Percentiles rank a stretch among this genome's conserved stretches.
phyloP scores from a whole-genome alignment of 2,797 vertebrate genomes.

The Moxostoma hubbsi region DNA sequence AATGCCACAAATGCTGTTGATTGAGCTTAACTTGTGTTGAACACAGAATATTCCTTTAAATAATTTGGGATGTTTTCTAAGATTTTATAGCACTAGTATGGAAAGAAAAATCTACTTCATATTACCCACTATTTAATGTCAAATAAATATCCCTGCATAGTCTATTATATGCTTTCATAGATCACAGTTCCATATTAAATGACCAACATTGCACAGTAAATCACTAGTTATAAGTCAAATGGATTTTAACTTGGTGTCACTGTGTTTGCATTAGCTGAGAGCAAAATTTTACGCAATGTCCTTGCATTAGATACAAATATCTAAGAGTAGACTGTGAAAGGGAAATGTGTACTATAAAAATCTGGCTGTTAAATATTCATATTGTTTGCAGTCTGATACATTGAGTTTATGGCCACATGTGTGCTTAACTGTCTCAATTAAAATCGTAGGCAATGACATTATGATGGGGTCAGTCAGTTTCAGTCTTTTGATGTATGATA shows the following conservation, averaged over 20 bases:
- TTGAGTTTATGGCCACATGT: conserved; percentile 33
- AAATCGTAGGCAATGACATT: background rate
- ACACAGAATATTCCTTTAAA: too few relatives aligned
- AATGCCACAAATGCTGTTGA: too few relatives aligned
- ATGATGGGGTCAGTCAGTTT: background rate
- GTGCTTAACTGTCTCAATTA: background rate
- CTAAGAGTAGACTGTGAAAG: conserved; percentile 5
- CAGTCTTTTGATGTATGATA: background rate
- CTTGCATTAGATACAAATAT: conserved; percentile 32
- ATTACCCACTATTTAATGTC: conserved; percentile 49
- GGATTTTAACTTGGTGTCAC: conserved; percentile 51
- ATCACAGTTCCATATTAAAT: conserved; percentile 41
- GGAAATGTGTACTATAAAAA: background rate
- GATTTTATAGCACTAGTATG: conserved; percentile 21
- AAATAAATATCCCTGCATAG: conserved; percentile 49
- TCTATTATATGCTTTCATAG: conserved; percentile 40
- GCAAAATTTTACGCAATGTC: conserved; percentile 32
- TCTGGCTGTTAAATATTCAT: conserved; percentile 33
- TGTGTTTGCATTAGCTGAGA: conserved; percentile 47
- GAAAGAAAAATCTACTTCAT: conserved; percentile 2
- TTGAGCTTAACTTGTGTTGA: too few relatives aligned
- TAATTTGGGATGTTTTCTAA: background rate
- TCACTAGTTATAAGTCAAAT: conserved; percentile 44
- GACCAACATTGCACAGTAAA: conserved; percentile 48
- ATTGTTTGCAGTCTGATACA: conserved; percentile 45